phyloP scores from a whole-genome alignment of 2,113 vertebrate genomes.

The Brachirus orientalis region DNA sequence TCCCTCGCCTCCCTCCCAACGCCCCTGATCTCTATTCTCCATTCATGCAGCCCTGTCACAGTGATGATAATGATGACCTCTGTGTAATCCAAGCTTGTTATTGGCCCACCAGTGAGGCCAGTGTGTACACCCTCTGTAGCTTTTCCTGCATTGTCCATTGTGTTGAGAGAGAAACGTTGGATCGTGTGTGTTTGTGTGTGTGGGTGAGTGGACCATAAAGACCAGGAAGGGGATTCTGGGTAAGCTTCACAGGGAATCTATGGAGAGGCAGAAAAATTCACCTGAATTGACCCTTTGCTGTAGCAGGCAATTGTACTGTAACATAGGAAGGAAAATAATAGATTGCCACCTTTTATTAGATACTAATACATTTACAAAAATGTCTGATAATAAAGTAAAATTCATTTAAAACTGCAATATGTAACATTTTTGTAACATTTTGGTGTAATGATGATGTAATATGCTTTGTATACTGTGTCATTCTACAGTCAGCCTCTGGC shows the following conservation, averaged over 20 bases:
- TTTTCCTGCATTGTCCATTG: constrained; percentile 72
- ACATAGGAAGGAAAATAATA: no score
- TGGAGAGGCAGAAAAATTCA: constrained; percentile 47
- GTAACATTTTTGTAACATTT: no score
- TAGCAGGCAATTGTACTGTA: constrained; percentile 6
- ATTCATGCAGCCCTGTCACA: constrained; percentile 55
- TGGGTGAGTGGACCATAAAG: constrained; percentile 51
- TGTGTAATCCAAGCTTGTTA: constrained; percentile 67
- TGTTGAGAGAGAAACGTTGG: constrained; percentile 45
- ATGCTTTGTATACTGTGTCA: no score
- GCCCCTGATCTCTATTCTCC: constrained; percentile 47
- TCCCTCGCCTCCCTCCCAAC: constrained; percentile 4
- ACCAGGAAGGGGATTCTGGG: constrained; percentile 27
- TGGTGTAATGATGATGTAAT: no score
- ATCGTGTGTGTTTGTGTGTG: constrained; percentile 23
- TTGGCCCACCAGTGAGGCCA: constrained; percentile 65
- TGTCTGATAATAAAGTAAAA: no score
- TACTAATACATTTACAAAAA: no score
- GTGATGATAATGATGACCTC: constrained; percentile 72
- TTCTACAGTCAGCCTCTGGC: no score
- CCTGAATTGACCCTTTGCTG: constrained; percentile 65
- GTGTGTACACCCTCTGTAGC: constrained; percentile 61
- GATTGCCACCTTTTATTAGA: no score
- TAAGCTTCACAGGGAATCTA: constrained; percentile 36
- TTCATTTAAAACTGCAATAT: no score